phyloP scores from a whole-genome alignment of 2,797 vertebrate genomes.

The Parotocinclus haroldoi region DNA sequence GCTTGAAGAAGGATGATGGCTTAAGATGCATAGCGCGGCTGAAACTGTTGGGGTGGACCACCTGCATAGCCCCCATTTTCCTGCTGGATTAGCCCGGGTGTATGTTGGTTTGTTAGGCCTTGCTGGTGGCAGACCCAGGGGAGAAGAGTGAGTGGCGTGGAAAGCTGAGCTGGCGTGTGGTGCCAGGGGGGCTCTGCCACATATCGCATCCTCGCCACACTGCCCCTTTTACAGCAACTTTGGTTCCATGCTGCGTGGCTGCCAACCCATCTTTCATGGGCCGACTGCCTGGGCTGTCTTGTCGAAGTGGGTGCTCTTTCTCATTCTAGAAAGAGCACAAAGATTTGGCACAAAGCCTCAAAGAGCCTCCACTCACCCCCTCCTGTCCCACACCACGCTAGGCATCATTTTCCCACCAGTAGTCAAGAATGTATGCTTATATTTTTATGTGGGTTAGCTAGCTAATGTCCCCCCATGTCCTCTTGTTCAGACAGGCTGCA shows the following conservation, averaged over 20 bases:
- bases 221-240: slow-evolving; percentile 41
- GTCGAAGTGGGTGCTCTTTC: slow-evolving; percentile 57
- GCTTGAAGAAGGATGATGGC: slow-evolving; percentile 28
- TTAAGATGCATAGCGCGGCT: slow-evolving; percentile 51
- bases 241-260: slow-evolving; percentile 50
- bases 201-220: slow-evolving; percentile 58
- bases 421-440: slow-evolving; percentile 44
- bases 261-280: slow-evolving; percentile 54
- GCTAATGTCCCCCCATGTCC: slow-evolving; percentile 34
- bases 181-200: slow-evolving; percentile 73
- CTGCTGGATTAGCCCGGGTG: slow-evolving; percentile 69
- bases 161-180: slow-evolving; percentile 76
- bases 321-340: slow-evolving; percentile 59
- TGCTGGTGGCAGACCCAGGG: slow-evolving; percentile 44
- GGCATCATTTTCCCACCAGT: slow-evolving; percentile 54
- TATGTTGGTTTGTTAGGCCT: slow-evolving; percentile 59
- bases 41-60: slow-evolving; percentile 66
- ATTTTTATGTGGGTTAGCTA: slow-evolving; percentile 38
- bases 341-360: slow-evolving; percentile 49
- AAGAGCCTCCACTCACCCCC: slow-evolving; percentile 44
- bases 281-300: slow-evolving; percentile 48
- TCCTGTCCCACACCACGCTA: slow-evolving; percentile 48
- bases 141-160: slow-evolving; percentile 74
- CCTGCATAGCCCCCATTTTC: slow-evolving; percentile 68
- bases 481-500: slow-evolving; percentile 37